phyloP scores from a whole-genome alignment of 1,140 invertebrate species.

The Euschistus heros region DNA sequence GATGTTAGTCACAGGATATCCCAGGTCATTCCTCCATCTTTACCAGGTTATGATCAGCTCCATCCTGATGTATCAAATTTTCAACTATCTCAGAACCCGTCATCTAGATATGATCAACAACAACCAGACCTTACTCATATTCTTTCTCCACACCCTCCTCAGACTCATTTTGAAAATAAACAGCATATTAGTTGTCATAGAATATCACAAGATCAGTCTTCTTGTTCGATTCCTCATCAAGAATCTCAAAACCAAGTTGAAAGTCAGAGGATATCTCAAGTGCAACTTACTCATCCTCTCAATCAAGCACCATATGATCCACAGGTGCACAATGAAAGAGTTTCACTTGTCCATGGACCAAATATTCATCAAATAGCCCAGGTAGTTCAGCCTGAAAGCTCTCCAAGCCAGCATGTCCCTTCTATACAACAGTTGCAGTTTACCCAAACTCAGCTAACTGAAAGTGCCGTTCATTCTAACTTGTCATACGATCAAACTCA shows the following conservation, averaged over 20 bases:
- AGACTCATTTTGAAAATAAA: too few relatives aligned
- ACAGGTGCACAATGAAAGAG: background rate
- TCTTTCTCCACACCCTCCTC: too few relatives aligned
- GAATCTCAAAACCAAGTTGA: background rate
- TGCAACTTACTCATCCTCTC: slow-evolving; percentile 3
- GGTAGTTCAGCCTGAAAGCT: too few relatives aligned
- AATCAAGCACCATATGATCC: background rate
- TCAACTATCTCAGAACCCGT: too few relatives aligned
- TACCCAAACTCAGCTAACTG: background rate
- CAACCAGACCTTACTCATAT: too few relatives aligned
- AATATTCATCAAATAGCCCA: background rate
- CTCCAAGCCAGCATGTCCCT: too few relatives aligned
- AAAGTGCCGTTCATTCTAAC: too few relatives aligned
- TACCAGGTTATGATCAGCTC: background rate
- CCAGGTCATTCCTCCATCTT: slow-evolving; percentile 1
- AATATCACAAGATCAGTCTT: slow-evolving; percentile 10
- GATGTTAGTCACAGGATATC: slow-evolving; percentile 17
- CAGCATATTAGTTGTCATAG: slow-evolving; percentile 4
- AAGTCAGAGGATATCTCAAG: slow-evolving; percentile 12
- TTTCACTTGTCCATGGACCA: slow-evolving; percentile 9
- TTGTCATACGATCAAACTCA: too few relatives aligned
- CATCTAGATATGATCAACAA: too few relatives aligned
- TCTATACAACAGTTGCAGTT: background rate
- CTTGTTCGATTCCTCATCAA: background rate
- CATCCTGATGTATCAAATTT: too few relatives aligned